These are phyloP conservation scores for Molanna angustata DNA, from an alignment of 2,888 invertebrate genomes.

Conservation along the genomic window DNA sequence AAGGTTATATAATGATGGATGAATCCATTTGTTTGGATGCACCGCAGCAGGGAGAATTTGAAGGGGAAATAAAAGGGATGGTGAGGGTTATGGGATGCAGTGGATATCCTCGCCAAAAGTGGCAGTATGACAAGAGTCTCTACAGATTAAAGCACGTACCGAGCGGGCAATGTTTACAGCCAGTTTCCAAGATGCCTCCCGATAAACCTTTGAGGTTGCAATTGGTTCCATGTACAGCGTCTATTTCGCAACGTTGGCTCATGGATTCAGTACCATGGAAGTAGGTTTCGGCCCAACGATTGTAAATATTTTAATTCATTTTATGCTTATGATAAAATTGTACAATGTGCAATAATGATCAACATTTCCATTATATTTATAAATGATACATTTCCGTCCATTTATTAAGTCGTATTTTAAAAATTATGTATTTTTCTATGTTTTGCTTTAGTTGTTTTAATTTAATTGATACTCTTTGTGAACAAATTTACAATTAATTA, in stretches of 20 bases:
- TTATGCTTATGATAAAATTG: too few species aligned
- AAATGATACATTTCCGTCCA: too few species aligned
- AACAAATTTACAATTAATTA: too few species aligned
- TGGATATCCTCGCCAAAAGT: conserved; percentile 64
- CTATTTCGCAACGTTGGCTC: conserved; percentile 55
- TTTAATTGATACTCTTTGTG: too few species aligned
- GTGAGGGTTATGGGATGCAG: conserved; percentile 73
- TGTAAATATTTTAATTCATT: too few species aligned
- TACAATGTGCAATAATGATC: too few species aligned
- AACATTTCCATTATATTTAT: too few species aligned
- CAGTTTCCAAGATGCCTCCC: conserved; percentile 39
- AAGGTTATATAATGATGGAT: conserved; percentile 78
- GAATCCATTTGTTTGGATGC: conserved; percentile 84
- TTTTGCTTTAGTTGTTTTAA: too few species aligned
- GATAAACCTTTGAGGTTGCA: conserved; percentile 51
- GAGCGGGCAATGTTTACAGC: conserved; percentile 58
- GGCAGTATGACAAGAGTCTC: conserved; percentile 59
- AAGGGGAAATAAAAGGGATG: conserved; percentile 54
- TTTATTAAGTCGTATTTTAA: too few species aligned
- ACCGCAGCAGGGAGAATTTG: conserved; percentile 48
- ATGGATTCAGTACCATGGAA: conserved; percentile 58
- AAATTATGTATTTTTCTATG: too few species aligned
- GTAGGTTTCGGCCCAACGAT: too few species aligned
- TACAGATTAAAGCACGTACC: conserved; percentile 52
- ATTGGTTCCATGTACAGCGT: conserved; percentile 51